A percentile compares a stretch with the other conserved stretches of the same genome.
Conservation (phyloP, 2,797 vertebrate genomes). For the Acanthopagrus latus region DNA sequence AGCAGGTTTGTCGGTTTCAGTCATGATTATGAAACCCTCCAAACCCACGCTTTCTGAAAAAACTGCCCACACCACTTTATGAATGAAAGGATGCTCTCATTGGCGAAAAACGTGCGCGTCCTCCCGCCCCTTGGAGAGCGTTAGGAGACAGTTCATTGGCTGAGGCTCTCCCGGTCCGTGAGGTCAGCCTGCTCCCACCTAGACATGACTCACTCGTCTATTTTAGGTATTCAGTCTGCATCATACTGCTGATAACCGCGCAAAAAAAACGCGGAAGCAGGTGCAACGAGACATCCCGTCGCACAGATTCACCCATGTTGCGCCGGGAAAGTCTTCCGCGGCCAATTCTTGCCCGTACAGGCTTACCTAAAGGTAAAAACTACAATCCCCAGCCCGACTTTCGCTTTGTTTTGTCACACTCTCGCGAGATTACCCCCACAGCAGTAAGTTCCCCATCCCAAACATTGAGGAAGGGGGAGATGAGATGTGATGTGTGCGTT, state of each 20-base stretch:
- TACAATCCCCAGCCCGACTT: constrained; percentile 75
- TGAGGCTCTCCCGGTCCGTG: constrained; percentile 65
- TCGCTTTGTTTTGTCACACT: background rate
- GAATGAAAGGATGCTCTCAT: constrained; percentile 85
- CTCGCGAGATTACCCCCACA: constrained; percentile 77
- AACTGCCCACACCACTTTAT: constrained; percentile 85
- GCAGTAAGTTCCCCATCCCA: constrained; percentile 54
- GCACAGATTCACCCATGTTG: background rate
- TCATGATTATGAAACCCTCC: constrained; percentile 84
- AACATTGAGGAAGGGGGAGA: constrained; percentile 68
- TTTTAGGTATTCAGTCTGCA: constrained; percentile 62
- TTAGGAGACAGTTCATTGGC: constrained; percentile 62
- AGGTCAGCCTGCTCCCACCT: constrained; percentile 62
- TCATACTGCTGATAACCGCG: constrained; percentile 43
- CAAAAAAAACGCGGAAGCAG: background rate
- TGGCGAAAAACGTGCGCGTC: constrained; percentile 63
- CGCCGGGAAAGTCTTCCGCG: background rate
- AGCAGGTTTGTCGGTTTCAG: constrained; percentile 84
- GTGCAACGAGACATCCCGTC: background rate
- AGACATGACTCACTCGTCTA: constrained; percentile 76
- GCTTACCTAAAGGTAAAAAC: constrained; percentile 55
- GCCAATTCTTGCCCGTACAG: background rate
- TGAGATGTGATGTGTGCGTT: constrained; percentile 62
- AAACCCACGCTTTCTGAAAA: constrained; percentile 80
- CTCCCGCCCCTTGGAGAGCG: constrained; percentile 70